Conservation (phyloP, 2,113 vertebrate genomes). For the Pantherophis guttatus region DNA sequence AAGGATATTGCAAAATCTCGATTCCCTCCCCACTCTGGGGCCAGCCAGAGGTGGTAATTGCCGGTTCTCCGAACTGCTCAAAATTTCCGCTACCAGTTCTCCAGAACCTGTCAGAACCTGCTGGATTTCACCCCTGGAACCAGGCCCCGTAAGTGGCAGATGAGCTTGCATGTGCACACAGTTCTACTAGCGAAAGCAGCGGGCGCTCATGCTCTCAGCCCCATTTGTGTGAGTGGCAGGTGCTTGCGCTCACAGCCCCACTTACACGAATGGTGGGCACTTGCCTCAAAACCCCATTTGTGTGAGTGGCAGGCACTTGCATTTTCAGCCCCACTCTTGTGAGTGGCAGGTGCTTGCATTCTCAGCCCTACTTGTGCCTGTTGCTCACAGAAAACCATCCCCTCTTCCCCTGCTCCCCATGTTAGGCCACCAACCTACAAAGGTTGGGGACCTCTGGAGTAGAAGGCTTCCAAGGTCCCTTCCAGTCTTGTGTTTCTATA, state of each 20-base stretch:
- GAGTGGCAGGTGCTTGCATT: neutral
- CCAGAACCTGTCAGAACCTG: too few relatives aligned
- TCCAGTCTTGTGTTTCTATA: neutral
- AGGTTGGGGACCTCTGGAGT: neutral
- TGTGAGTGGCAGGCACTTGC: accelerated
- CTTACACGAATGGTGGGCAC: too few relatives aligned
- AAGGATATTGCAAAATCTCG: too few relatives aligned
- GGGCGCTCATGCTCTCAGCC: too few relatives aligned
- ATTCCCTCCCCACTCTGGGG: too few relatives aligned
- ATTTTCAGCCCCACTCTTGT: neutral
- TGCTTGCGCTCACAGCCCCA: neutral
- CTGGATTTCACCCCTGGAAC: neutral
- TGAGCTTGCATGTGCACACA: neutral
- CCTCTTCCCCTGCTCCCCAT: neutral
- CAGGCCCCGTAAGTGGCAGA: neutral
- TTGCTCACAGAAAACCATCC: neutral
- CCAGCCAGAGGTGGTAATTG: too few relatives aligned
- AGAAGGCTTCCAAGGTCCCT: neutral
- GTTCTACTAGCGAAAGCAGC: too few relatives aligned
- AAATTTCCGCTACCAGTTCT: too few relatives aligned
- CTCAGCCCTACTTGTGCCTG: neutral
- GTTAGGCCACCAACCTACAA: neutral
- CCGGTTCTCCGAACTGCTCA: too few relatives aligned
- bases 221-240: too few relatives aligned
- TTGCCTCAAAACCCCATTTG: too few relatives aligned